phyloP scores from a whole-genome alignment of 2,888 invertebrate genomes.

The Vesta saturnalis region DNA sequence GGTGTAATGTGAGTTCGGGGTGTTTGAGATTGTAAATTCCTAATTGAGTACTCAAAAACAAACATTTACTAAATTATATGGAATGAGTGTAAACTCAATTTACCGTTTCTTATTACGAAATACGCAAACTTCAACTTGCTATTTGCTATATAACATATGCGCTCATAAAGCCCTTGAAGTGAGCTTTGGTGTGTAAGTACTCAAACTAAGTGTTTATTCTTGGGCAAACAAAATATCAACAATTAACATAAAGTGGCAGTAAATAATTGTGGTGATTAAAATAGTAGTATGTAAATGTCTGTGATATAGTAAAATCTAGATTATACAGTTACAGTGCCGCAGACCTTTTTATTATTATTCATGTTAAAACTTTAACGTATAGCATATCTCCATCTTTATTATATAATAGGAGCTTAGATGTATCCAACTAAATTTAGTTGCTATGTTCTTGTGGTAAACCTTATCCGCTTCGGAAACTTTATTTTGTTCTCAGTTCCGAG shows the following conservation, averaged over 20 bases:
- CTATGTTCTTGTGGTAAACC: constrained; percentile 29
- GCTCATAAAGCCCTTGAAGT: background rate
- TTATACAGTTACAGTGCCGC: too few relatives aligned
- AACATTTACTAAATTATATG: background rate
- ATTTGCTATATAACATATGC: background rate
- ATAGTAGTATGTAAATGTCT: background rate
- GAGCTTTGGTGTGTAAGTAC: background rate
- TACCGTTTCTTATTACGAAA: background rate
- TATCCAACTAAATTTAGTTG: constrained; percentile 15
- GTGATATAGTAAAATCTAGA: background rate
- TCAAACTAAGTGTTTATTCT: background rate
- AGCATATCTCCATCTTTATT: background rate
- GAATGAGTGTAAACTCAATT: background rate
- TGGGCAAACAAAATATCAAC: background rate
- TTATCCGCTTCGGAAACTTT: constrained; percentile 30
- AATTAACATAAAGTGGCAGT: background rate
- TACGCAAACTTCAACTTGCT: background rate
- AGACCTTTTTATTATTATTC: background rate
- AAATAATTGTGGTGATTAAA: background rate
- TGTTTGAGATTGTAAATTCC: background rate
- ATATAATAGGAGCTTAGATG: constrained; percentile 10
- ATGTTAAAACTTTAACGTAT: background rate
- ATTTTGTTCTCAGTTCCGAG: constrained; percentile 25
- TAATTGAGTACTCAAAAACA: background rate
- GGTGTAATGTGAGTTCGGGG: background rate